A percentile compares a stretch with the other conserved stretches of the same genome.
phyloP scores from a whole-genome alignment of 2,113 vertebrate species.

The Trinectes maculatus region DNA sequence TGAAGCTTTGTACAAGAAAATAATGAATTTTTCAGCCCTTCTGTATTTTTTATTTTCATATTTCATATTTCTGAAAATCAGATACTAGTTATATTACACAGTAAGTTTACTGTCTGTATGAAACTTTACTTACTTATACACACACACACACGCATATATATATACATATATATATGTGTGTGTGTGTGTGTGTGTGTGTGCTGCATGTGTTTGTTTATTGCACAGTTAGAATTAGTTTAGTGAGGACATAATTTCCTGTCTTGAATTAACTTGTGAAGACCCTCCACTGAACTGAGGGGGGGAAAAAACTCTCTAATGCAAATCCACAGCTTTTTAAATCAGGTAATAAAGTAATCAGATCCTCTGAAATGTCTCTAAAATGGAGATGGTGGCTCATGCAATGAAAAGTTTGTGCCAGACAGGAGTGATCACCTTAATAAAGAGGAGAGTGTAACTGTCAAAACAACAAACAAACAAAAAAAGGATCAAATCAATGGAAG shows the following conservation, averaged over 20 bases:
- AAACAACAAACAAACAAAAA: conserved; percentile 25
- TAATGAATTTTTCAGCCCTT: no score
- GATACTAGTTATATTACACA: no score
- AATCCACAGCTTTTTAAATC: no score
- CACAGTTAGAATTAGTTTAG: not conserved
- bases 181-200: not conserved
- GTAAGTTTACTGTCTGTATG: no score
- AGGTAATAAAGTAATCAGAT: not conserved
- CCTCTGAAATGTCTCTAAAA: not conserved
- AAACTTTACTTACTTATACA: no score
- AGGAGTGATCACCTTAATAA: conserved; percentile 5
- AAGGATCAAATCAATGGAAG: conserved; percentile 6
- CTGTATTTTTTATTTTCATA: no score
- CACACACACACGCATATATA: no score
- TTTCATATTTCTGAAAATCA: no score
- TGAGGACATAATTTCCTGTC: not conserved
- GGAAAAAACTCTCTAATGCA: no score
- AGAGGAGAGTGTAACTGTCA: not conserved
- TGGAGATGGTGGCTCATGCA: not conserved
- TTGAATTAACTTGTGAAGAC: no score
- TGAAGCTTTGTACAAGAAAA: no score
- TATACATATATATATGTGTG: not conserved
- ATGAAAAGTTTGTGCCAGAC: conserved; percentile 43
- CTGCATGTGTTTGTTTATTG: not conserved
- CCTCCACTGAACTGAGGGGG: no score